Base-by-base conservation (phyloP, 2,113 vertebrate genomes). In the Addax nasomaculatus region DNA sequence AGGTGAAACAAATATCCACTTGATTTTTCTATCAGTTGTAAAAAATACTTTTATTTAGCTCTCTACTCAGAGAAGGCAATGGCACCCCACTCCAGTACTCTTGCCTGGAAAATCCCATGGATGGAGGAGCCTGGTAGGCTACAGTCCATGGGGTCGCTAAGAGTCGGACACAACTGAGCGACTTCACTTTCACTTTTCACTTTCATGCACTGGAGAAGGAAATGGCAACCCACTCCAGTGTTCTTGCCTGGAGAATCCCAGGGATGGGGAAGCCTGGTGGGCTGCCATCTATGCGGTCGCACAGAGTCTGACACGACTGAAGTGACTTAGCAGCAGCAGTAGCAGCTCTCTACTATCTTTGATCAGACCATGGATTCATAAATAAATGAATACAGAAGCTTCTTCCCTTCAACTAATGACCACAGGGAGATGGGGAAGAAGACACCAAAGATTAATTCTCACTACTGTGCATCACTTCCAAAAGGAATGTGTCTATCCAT, bases 331-430 rank as follows among this genome's bases (percentile, higher is more conserved):
- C 19, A 21, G 53, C 19, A 55, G 53, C 53, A 55, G 53, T 3
- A 55, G 53, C 19, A 92, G 17, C 88, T 84, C 55, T 86, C 67
- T 81, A n/a, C 36, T 64, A 39, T 79, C 53, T 64, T 51, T 10
- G 57, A 81, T 58, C 17, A 78, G 49, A 85, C 47, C 39, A 53
- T 12, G 16, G 25, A 90, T 83, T 93, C n/a, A 90, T 81, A 78
- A 85, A 70, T 80, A 87, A 87, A 80, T 47, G 70, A 93, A 81
- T 29, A 93, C 4, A 53, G 51, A 90, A 95, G 9, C 23, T 67
- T 93, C 27, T 67, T 84, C 14, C 45, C 30, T 79, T 78, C n/a
- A 96, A 67, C 45, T 83, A 55, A 92, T 7, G 25, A 84, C 43
- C 53, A 43, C 7, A 19, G 27, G 60, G 23, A 14, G 5, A 84